Evolutionary conservation across 2,888 invertebrate genomes (phyloP), one percentile per base, ranked within the genome.

Genomic region (Drosophila testacea): DNA sequence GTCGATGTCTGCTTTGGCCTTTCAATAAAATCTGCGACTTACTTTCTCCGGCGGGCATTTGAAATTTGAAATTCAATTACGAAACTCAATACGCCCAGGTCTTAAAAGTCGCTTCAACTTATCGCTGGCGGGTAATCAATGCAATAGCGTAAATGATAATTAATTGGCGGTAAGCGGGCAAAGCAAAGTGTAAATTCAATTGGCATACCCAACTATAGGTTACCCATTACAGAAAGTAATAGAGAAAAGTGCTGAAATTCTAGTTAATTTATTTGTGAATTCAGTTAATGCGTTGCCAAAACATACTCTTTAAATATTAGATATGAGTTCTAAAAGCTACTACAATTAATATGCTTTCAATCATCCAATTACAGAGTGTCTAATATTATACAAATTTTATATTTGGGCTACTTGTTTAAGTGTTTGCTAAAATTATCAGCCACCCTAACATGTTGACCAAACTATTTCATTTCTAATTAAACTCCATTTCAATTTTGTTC

Each of bases 31-130:
- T 64, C 60, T 61, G 73, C 77, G 65, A 72, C 60, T 75, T 79
- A 86, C 83, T 88, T 84, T 84, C 83, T 83, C 86, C 81, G 67
- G 34, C 62, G 13, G 70, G 77, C 65, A 68, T 66, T 76, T 52
- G 39, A 73, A 79, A 79, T 75, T 83, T 80, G 75, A 76, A 88
- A 80, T 88, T 88, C 88, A 83, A 88, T 83, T 83, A 83, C 78
- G 77, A 73, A 78, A 83, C 66, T 36, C 73, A 63, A 73, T 67
- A 73, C 86, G 83, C 86, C 78, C 85, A 71, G 69, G 65, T 82
- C 70, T 66, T 61, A 79, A 76, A 72, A 81, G 73, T 70, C 77
- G 67, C 60, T 60, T 60, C 62, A 46, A 68, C 46, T 65, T 73
- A 81, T 71, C 69, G 82, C 82, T 36, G 22, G 51, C 52, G 67